Base-by-base conservation (phyloP, 2,888 invertebrate species). In the Caenorhabditis plicata region DNA sequence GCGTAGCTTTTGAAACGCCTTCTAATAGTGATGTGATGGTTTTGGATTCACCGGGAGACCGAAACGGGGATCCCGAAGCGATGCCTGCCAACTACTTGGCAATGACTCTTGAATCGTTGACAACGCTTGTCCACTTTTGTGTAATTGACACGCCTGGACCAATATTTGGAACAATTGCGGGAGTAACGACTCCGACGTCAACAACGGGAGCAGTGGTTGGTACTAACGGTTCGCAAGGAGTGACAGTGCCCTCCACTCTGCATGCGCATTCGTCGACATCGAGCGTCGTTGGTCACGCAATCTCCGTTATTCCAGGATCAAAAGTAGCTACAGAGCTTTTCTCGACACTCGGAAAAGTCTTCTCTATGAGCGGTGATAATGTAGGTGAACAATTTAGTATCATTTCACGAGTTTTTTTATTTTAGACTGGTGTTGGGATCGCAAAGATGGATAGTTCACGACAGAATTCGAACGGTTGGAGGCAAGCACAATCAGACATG, bases 271-370 rank as follows among this genome's bases (percentile, higher is more conserved):
- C 29, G 9, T 42, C 50, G 4, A 46, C 61, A 5, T 55, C 61
- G 19, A 42, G 57, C 43, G 53, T 65, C 58, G 63, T 66, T 35
- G 65, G 67, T 15, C 64, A 69, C 36, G 78, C 76, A 17, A 73
- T 78, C 36, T 73, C 73, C 9, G 73, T 70, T 26, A 76, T 78
- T 23, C 79, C 78, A 0, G 76, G 77, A 32, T 71, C 74, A 5
- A 61, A 58, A 51, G 75, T 68, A 0, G 80, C 83, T 2, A 87
- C 87, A 0, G 90, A 90, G 77, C 86, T 90, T 56, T 86, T 91
- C 70, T 88, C 88, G 74, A 90, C 89, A 81, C 85, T 91, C 32
- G 87, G 90, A 44, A 88, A 89, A 80, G 89, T 88, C 2, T 90
- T 91, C 79, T 87, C 89, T 66, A 27, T 58, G 58, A 53, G 52